phyloP scores from a whole-genome alignment of 2,113 vertebrate genomes.

The Gobiocypris rarus region DNA sequence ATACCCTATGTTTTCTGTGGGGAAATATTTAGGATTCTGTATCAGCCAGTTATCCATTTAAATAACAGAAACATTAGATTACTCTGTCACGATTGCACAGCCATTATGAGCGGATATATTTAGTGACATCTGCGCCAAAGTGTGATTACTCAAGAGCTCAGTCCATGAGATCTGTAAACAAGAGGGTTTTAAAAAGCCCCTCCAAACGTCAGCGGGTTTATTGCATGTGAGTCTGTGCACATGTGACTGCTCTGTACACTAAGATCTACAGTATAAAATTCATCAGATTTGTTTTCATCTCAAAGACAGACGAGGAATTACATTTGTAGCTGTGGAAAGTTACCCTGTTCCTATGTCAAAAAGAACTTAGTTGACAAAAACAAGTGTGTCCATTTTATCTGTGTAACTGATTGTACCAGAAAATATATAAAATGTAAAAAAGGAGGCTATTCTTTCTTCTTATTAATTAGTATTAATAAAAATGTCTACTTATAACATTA shows the following conservation, averaged over 20 bases:
- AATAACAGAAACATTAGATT: background rate
- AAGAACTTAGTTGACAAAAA: background rate
- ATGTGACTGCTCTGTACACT: slow-evolving; percentile 9
- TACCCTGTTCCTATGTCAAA: background rate
- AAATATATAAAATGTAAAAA: background rate
- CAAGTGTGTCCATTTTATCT: background rate
- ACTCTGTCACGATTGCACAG: slow-evolving; percentile 14
- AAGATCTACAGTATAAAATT: background rate
- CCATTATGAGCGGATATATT: slow-evolving; percentile 25
- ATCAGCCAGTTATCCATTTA: background rate
- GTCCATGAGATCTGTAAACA: slow-evolving; percentile 25
- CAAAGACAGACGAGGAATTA: background rate
- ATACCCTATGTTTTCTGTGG: background rate
- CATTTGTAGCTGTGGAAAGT: background rate
- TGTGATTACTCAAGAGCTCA: slow-evolving; percentile 33
- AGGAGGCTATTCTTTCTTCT: background rate
- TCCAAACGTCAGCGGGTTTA: slow-evolving; percentile 13
- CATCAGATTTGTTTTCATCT: background rate
- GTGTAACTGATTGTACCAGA: background rate
- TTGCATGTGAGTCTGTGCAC: background rate
- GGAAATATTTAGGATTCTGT: background rate
- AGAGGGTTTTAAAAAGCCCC: slow-evolving; percentile 10
- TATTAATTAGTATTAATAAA: background rate
- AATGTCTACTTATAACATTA: background rate
- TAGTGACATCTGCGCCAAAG: slow-evolving; percentile 28